Percentiles rank a stretch among this genome's conserved stretches.
These are phyloP conservation scores for Gymnothorax javanicus DNA, from an alignment of 2,797 vertebrate genomes.

Conservation along the genomic window DNA sequence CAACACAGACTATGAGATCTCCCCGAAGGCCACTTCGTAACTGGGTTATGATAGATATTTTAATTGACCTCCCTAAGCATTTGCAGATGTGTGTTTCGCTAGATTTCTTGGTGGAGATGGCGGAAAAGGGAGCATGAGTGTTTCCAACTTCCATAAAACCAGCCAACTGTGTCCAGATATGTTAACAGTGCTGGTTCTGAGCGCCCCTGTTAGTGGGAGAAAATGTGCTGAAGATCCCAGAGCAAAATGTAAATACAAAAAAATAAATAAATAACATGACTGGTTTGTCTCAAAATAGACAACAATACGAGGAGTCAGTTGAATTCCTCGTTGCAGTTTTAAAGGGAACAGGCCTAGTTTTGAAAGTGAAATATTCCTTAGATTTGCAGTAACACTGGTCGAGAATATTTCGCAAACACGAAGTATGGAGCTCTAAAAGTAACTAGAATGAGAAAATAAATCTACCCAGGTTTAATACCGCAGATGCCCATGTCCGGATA, in stretches of 20 bases:
- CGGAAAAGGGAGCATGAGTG: slow-evolving; percentile 23
- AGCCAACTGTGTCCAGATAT: slow-evolving; percentile 4
- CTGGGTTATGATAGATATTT: slow-evolving; percentile 50
- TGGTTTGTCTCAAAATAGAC: slow-evolving; percentile 2
- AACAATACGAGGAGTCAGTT: background rate
- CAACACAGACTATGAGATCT: slow-evolving; percentile 38
- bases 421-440: background rate
- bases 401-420: background rate
- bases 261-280: slow-evolving; percentile 2
- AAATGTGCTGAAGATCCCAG: background rate
- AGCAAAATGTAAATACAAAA: background rate
- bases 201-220: slow-evolving; percentile 8
- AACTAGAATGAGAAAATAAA: background rate
- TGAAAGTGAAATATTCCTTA: background rate
- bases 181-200: background rate
- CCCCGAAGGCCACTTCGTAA: slow-evolving; percentile 44
- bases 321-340: background rate
- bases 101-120: slow-evolving; percentile 21
- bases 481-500: background rate
- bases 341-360: background rate
- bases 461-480: background rate
- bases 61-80: slow-evolving; percentile 45
- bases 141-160: slow-evolving; percentile 48
- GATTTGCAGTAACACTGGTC: background rate
- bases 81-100: slow-evolving; percentile 53